Base-by-base conservation (phyloP, 1,140 invertebrate species). In the Bilobella aurantiaca region DNA sequence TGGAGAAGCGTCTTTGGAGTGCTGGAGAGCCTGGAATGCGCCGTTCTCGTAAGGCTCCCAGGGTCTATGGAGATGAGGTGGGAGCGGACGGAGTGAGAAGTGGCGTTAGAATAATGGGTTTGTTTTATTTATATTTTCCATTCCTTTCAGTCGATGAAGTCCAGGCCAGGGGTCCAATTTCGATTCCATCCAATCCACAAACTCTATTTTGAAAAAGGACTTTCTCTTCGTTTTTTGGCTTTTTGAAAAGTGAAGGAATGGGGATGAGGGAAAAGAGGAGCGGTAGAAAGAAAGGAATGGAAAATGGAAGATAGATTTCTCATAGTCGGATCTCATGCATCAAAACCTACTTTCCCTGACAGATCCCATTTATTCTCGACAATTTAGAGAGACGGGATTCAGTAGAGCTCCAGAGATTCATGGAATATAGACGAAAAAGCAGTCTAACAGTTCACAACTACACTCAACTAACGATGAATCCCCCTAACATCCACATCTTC, bases 51-150 rank as follows among this genome's bases (percentile, higher is more conserved):
- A n/a, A n/a, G n/a, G n/a, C n/a, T n/a, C n/a, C n/a, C n/a, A n/a
- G n/a, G n/a, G n/a, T n/a, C n/a, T 18, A 53, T 53, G 49, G 49
- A 23, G 49, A 23, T 12, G 8, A 23, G 21, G 49, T 12, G 3
- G 49, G 25, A 53, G 49, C 8, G 49, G 49, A 18, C 5, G 25
- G 25, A 23, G 5, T 12, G 25, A 53, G 34, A 12, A 23, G 49
- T 23, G 49, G 49, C 23, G 23, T 53, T 53, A 12, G 49, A 53
- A 53, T 53, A 53, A 53, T 53, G 49, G 49, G 12, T 53, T 53
- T 53, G 49, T 53, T 53, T 53, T 53, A 23, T 53, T 53, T 53
- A 53, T 53, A 53, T 53, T 53, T 53, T 53, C 12, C 49, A 53
- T 53, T 53, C 12, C 49, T 16, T 53, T 53, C 12, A 53, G 49